Conservation (phyloP, 2,888 invertebrate species). For the Harpalus rubripes region DNA sequence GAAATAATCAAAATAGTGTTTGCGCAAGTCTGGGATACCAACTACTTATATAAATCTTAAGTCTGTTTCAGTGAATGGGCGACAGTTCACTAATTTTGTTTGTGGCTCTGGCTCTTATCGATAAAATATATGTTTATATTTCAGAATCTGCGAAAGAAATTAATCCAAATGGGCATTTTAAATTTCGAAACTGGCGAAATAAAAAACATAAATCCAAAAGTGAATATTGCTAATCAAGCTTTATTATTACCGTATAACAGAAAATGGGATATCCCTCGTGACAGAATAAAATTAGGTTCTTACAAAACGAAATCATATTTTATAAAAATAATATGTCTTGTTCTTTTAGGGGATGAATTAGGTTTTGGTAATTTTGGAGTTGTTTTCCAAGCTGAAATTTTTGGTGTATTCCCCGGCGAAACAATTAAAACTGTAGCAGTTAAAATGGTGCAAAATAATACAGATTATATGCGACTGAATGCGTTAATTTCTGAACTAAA, state of each 20-base stretch:
- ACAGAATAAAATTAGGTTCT: no score
- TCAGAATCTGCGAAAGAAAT: background rate
- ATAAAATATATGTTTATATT: background rate
- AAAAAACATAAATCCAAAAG: background rate
- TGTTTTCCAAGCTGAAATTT: background rate
- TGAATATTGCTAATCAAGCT: no score
- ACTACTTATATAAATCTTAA: no score
- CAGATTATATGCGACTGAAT: constrained; percentile 15
- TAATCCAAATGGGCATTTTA: constrained; percentile 10
- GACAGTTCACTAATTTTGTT: no score
- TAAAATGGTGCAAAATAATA: constrained; percentile 2
- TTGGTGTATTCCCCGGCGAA: background rate
- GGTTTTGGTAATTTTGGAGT: constrained; percentile 11
- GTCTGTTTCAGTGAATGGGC: no score
- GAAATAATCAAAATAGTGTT: no score
- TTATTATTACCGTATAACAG: no score
- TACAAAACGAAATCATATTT: no score
- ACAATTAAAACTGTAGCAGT: constrained; percentile 11
- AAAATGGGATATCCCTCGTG: no score
- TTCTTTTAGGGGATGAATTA: background rate
- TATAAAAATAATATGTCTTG: no score
- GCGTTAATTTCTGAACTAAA: background rate
- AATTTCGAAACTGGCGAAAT: constrained; percentile 5
- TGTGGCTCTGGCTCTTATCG: no score
- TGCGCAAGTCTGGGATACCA: no score